Evolutionary conservation across 1,140 invertebrate species (phyloP), one percentile per base, ranked within the genome.

Genomic region (Colletes gigas): DNA sequence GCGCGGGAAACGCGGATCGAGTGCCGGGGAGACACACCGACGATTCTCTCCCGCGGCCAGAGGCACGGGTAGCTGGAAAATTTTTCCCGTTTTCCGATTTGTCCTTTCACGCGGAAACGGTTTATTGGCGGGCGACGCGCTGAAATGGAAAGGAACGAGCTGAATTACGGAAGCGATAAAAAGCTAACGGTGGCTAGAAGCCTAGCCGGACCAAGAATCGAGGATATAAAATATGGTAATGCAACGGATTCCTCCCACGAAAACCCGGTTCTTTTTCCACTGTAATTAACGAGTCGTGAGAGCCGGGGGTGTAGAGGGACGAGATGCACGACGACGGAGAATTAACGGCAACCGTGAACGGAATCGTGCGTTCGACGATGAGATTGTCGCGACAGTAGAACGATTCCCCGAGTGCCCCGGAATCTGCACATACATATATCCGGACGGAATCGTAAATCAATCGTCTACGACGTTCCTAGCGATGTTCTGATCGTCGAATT

Each of bases 221-320:
- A n/a, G 60, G 79, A 72, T 70, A 71, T 85, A 83, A 83, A 83
- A 76, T 79, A 83, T 79, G 80, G 50, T 73, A 74, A 55, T 72
- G 74, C 74, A 60, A 71, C 83, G 72, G 30, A 71, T 82, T 86
- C 69, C 78, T 59, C 52, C 70, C 71, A 82, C 81, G 73, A 82
- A 85, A 82, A 54, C 47, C 9, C n/a, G 39, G 21, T 17, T 60
- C 12, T 55, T 39, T 67, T 59, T 15, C 54, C 62, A 14, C 10
- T 6, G 65, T 69, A 70, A 77, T 70, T 77, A 77, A 77, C 75
- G 44, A 19, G 41, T 39, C 39, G 19, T 21, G 15, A 57, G 9
- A 12, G 30, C 14, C 30, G 60, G 15, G 21, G 21, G 5, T 1
- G 5, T 30, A 12, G 10, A 14, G 3, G 60, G 60, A 41, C 50